Base-by-base conservation (phyloP, 2,797 vertebrate genomes). In the Argyrosomus regius region DNA sequence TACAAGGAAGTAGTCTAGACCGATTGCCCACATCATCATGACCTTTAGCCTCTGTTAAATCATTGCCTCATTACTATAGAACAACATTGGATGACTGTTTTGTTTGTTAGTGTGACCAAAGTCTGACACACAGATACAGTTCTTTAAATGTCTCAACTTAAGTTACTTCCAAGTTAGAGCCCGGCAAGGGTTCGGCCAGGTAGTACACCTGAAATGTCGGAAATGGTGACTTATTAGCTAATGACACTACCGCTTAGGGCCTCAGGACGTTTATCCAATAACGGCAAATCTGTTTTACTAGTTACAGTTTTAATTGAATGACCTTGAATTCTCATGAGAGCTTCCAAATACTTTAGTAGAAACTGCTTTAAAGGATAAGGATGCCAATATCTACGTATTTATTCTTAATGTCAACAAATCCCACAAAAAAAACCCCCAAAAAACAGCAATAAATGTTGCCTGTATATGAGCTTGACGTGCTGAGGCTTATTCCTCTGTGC, bases 191-290 rank as follows among this genome's bases (percentile, higher is more conserved):
- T 56, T 26, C 41, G 5, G 22, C 54, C 26, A 14, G 3, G 31
- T 7, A 18, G 39, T 10, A 4, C 41, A 50, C 52, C 67, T 46
- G 39, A 70, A 74, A 64, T 72, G 65, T 48, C 3, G 59, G 61
- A 84, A 77, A 75, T 61, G 43, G 78, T 67, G 71, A 85, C 91
- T 83, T 84, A 79, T 81, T 84, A 81, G 64, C 74, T 73, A 52
- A 81, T 31, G 24, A 67, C 72, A 64, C 78, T 52, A 49, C 73
- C 70, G 82, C 56, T 70, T 24, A 20, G 45, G 20, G 59, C 76
- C 69, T 87, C 48, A 28, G 69, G 69, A 85, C 68, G 72, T 79
- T 85, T 84, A 82, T 75, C 70, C 84, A 84, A 67, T 71, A 61
- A 85, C 63, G 31, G 70, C 4, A 26, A 48, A 62, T 87, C 80